Conservation (phyloP, 2,797 vertebrate genomes). For the Margarornis squamiger region DNA sequence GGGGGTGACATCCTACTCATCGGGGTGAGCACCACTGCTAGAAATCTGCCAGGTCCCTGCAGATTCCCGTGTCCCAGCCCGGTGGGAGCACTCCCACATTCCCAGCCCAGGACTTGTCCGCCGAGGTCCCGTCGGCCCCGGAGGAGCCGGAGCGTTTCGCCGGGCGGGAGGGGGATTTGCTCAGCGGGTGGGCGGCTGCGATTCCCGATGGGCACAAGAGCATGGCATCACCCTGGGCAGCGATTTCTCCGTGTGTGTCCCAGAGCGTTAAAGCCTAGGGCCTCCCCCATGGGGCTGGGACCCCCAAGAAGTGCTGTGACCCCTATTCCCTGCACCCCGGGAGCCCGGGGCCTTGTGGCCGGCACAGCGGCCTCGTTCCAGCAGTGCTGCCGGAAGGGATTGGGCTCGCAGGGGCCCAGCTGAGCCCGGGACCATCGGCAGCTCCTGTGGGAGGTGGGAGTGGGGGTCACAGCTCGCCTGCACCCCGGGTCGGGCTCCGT, state of each 20-base stretch:
- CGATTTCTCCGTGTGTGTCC: neutral
- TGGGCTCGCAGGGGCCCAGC: rapidly evolving
- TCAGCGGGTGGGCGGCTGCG: neutral
- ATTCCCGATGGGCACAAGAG: rapidly evolving
- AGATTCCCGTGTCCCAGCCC: neutral
- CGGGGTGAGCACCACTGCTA: neutral
- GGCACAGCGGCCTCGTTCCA: neutral
- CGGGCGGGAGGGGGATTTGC: neutral
- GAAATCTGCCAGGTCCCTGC: no score
- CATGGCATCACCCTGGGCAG: neutral
- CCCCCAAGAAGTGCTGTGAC: neutral
- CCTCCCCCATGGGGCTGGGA: rapidly evolving
- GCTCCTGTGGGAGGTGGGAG: neutral
- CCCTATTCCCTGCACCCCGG: neutral
- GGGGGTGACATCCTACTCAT: neutral
- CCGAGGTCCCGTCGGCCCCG: neutral
- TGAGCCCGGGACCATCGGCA: neutral
- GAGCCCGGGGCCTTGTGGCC: neutral
- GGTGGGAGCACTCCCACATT: rapidly evolving
- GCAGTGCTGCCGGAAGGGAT: neutral
- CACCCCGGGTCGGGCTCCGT: neutral
- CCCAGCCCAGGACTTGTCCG: neutral
- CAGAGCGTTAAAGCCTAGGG: neutral
- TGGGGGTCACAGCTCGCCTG: neutral
- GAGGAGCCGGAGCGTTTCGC: neutral